Evolutionary conservation across 2,888 invertebrate genomes (phyloP), one percentile per base, ranked within the genome.

Genomic region (Brachylomia viminalis): DNA sequence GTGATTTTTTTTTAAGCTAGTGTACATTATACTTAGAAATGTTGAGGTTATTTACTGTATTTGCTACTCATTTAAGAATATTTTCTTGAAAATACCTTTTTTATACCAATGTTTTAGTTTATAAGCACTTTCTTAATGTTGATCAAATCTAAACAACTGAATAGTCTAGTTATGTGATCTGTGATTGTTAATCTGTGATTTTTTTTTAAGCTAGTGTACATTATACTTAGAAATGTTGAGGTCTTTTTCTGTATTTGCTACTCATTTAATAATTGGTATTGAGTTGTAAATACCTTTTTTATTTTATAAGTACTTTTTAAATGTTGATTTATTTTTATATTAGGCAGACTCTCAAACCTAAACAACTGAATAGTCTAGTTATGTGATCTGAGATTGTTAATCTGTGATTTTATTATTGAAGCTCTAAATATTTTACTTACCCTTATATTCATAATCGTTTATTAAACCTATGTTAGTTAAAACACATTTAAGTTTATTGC

Each of bases 401-500:
- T 49, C 49, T 56, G n/a, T n/a, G n/a, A 56, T 56, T 56, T 56
- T 56, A 27, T 56, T 56, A 66, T 49, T 66, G 66, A 66, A 66
- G 66, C 49, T 66, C 49, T n/a, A 66, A 66, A 66, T 66, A 66
- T 66, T 66, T 27, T 66, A 66, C 61, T 61, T 67, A 67, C 67
- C 54, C 54, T 67, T 67, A 54, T 67, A 67, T 67, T 67, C 52
- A 67, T 67, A 67, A 67, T 67, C 52, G 67, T 54, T 67, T 67
- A 67, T 67, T 67, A 67, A 67, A n/a, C 61, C 61, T 61, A 61
- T 61, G 33, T 67, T 67, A 67, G 68, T 68, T 68, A 68, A 68
- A 68, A 68, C 68, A 68, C 56, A 58, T 68, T 68, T 68, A 68
- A 68, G 68, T 68, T 15, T 68, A 68, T 58, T 68, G 68, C 68